Base-by-base conservation (phyloP, 1,140 invertebrate species). In the Cheumatopsyche charites region DNA sequence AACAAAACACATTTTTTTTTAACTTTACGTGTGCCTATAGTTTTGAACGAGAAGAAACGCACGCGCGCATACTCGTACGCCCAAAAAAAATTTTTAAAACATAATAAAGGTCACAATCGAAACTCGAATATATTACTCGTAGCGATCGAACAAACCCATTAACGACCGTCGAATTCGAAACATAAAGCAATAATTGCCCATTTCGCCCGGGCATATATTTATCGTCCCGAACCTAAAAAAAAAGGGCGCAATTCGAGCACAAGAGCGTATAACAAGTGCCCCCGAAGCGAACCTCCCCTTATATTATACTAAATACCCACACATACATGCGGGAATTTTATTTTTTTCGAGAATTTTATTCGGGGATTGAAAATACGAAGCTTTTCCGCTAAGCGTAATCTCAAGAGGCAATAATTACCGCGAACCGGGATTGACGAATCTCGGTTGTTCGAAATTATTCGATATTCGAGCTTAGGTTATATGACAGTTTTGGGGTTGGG, bases 361-460 rank as follows among this genome's bases (percentile, higher is more conserved):
- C 21, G 7, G 15, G 61, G 42, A 67, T 67, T 67, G 49, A 67
- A 67, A 67, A 67, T 67, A 67, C 63, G 66, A 55, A 3, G 63
- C 63, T 47, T 47, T 66, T 47, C 47, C 29, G n/a, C 21, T 29
- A 68, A 68, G 49, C 41, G 42, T 55, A 45, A 52, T 23, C 66
- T 17, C 45, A 58, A 47, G 66, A 68, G 63, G 63, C 49, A 68
- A 68, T 68, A 68, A 68, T 68, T 68, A 68, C 42, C 26, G 23
- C 26, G 36, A 68, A 55, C 23, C 12, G 9, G 19, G 55, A 55
- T 15, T 36, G 29, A 36, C 29, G 29, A 36, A 36, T 9, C 29
- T 36, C 29, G 29, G 29, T 9, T 36, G 29, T 36, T 36, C n/a
- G n/a, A n/a, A n/a, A n/a, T n/a, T n/a, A n/a, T n/a, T n/a, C n/a